Conservation (phyloP, 2,113 vertebrate genomes). For the Poecilia latipinna region DNA sequence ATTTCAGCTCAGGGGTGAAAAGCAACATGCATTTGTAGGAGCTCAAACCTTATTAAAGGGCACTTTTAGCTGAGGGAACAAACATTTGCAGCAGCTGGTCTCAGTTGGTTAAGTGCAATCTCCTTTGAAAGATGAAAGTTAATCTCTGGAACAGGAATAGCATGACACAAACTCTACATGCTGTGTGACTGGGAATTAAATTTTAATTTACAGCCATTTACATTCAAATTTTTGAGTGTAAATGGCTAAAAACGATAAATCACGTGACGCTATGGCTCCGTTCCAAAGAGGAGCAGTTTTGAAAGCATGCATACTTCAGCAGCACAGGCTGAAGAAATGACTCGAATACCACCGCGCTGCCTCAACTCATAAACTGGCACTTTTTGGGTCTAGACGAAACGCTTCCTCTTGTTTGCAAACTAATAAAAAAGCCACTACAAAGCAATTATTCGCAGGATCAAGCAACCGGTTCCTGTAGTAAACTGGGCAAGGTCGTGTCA, state of each 20-base stretch:
- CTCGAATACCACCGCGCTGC: slow-evolving; percentile 72
- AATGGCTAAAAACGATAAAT: slow-evolving; percentile 52
- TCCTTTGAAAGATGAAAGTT: slow-evolving; percentile 16
- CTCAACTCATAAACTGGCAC: slow-evolving; percentile 72
- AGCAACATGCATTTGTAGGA: slow-evolving; percentile 71
- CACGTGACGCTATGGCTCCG: slow-evolving; percentile 47
- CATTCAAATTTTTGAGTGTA: slow-evolving; percentile 44
- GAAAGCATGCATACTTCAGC: slow-evolving; percentile 63
- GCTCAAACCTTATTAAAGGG: slow-evolving; percentile 68
- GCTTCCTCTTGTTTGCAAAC: slow-evolving; percentile 82
- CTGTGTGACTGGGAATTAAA: slow-evolving; percentile 22
- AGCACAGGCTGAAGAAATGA: slow-evolving; percentile 68
- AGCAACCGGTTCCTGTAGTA: slow-evolving; percentile 69
- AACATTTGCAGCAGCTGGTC: slow-evolving; percentile 19
- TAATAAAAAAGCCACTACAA: slow-evolving; percentile 79
- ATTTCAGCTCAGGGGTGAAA: slow-evolving; percentile 79
- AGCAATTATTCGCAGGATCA: slow-evolving; percentile 79
- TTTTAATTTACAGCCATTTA: slow-evolving; percentile 15
- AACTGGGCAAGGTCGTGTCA: slow-evolving; percentile 73
- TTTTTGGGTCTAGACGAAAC: slow-evolving; percentile 82
- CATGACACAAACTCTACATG: slow-evolving; percentile 6
- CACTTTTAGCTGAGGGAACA: slow-evolving; percentile 17
- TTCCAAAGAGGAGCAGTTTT: slow-evolving; percentile 54
- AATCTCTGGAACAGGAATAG: slow-evolving; percentile 37
- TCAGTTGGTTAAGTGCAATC: slow-evolving; percentile 48